Percentiles rank a stretch among this genome's conserved stretches.
Conservation (phyloP, 92 coral and sea anemone genomes). For the Zoanthus sociatus region DNA sequence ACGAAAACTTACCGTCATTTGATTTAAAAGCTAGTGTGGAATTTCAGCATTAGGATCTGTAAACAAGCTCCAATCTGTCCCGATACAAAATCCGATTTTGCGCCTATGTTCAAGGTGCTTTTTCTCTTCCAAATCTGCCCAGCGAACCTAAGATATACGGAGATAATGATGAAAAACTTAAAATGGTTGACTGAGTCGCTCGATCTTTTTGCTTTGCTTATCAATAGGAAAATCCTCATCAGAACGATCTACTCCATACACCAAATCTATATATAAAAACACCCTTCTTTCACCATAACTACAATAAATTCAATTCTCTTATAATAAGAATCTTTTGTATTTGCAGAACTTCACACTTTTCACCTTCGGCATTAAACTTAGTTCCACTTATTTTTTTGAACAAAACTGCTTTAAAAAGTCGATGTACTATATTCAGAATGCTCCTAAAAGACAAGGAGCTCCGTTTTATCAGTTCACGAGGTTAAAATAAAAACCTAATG, state of each 20-base stretch:
- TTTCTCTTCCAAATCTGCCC: conserved; percentile 97
- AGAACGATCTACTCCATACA: background rate
- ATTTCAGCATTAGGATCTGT: conserved; percentile 99
- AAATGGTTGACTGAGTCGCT: background rate
- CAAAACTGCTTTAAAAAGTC: no score
- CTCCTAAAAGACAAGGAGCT: background rate
- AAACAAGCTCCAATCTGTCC: conserved; percentile 99
- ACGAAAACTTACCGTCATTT: background rate
- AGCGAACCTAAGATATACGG: conserved; percentile 80
- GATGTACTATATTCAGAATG: no score
- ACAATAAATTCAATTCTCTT: no score
- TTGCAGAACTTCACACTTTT: no score
- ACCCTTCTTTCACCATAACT: no score
- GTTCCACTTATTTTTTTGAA: no score
- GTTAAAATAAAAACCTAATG: background rate
- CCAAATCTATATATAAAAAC: no score
- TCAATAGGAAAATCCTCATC: background rate
- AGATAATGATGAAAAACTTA: background rate
- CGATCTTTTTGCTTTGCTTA: background rate
- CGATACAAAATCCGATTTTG: conserved; percentile 98
- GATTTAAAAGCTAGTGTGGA: conserved; percentile 69
- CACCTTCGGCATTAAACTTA: no score
- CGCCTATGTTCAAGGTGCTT: conserved; percentile 96
- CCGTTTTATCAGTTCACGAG: background rate
- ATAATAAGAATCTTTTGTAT: no score